Evolutionary conservation across 2,797 vertebrate species (phyloP).

Genomic region (Etheostoma perlongum): DNA sequence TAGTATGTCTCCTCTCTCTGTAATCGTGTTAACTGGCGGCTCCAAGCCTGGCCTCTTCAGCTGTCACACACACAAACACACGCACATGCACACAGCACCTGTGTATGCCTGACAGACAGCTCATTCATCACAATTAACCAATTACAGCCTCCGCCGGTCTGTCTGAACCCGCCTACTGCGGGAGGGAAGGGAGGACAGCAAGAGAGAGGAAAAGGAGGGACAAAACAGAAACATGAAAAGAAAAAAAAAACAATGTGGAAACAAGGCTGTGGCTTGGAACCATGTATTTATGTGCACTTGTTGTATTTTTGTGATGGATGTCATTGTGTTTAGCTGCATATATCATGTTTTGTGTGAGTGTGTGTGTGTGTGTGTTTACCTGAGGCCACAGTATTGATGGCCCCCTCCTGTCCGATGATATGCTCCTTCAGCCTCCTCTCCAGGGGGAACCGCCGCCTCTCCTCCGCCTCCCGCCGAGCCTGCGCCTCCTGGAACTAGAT

Average conservation of each 20-base stretch:
- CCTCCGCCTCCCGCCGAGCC: slow-evolving; percentile 87
- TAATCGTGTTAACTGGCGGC: slow-evolving; percentile 89
- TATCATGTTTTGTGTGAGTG: background rate
- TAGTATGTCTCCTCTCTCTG: slow-evolving; percentile 79
- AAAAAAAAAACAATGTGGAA: background rate
- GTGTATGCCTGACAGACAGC: slow-evolving; percentile 85
- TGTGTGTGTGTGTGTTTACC: slow-evolving; percentile 78
- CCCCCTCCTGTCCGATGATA: slow-evolving; percentile 96
- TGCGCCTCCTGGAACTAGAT: slow-evolving; percentile 91
- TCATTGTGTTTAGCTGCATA: background rate
- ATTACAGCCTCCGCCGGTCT: slow-evolving; percentile 86
- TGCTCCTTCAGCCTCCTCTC: slow-evolving; percentile 94
- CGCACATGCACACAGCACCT: slow-evolving; percentile 82
- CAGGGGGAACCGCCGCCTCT: slow-evolving; percentile 93
- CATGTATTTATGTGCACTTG: background rate
- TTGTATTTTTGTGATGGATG: background rate
- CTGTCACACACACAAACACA: slow-evolving; percentile 67
- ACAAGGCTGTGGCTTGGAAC: background rate
- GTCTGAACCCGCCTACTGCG: slow-evolving; percentile 80
- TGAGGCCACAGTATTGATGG: slow-evolving; percentile 94
- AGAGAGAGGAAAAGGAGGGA: slow-evolving; percentile 28
- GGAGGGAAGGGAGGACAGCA: slow-evolving; percentile 61
- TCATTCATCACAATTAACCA: slow-evolving; percentile 92
- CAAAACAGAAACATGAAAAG: slow-evolving; percentile 22
- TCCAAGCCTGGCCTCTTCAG: slow-evolving; percentile 85